Evolutionary conservation across 2,888 invertebrate genomes (phyloP).

Genomic region (Dexiosoma caninum): DNA sequence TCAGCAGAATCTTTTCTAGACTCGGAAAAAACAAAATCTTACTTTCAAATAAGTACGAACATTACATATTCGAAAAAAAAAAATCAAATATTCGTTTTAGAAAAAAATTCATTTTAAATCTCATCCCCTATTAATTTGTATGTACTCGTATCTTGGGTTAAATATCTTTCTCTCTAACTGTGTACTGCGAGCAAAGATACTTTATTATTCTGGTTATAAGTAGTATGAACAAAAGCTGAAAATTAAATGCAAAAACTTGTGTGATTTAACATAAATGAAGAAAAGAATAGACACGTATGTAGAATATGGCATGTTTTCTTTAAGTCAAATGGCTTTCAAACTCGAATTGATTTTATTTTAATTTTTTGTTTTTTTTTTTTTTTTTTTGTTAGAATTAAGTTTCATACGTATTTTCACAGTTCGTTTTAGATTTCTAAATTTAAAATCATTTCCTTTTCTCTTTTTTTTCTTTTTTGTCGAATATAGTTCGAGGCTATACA

Average conservation of each 20-base stretch:
- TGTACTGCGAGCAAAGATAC: conserved; percentile 3
- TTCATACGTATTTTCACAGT: not conserved
- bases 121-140: conserved; percentile 39
- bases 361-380: no score
- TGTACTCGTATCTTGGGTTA: conserved; percentile 56
- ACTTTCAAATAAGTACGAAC: conserved; percentile 52
- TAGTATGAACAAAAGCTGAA: conserved; percentile 3
- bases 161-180: conserved; percentile 47
- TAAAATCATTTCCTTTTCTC: not conserved
- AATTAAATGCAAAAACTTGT: conserved; percentile 45
- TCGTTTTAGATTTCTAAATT: conserved; percentile 28
- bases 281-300: not conserved
- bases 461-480: conserved; percentile 7
- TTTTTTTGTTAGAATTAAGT: conserved; percentile 11
- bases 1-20: conserved; percentile 25
- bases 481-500: conserved; percentile 21
- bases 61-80: conserved; percentile 49
- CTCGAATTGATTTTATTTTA: no score
- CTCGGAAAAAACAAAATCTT: conserved; percentile 25
- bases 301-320: conserved; percentile 5
- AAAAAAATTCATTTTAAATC: conserved; percentile 10
- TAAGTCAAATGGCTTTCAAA: conserved; percentile 10
- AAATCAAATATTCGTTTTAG: not conserved
- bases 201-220: conserved; percentile 35
- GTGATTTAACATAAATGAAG: conserved; percentile 21